Conservation (phyloP, 2,113 vertebrate genomes). For the Steatornis caripensis region DNA sequence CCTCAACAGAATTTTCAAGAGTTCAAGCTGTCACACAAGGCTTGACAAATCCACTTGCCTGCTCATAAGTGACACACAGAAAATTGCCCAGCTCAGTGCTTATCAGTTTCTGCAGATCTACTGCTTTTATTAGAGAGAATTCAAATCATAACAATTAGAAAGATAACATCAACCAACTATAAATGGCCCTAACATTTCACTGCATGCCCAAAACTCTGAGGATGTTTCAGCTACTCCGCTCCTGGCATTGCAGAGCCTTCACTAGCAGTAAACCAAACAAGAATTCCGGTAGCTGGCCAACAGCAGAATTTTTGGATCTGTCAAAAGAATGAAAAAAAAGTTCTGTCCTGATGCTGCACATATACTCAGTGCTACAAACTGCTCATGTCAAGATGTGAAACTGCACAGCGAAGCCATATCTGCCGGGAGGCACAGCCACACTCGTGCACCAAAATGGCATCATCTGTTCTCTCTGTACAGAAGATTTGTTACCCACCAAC, state of each 20-base stretch:
- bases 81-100: background rate
- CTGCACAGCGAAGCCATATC: background rate
- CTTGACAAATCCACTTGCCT: background rate
- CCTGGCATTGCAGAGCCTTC: background rate
- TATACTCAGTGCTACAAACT: background rate
- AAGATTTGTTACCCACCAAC: background rate
- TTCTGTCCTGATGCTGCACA: background rate
- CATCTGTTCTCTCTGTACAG: background rate
- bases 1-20: background rate
- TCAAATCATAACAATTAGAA: background rate
- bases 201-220: background rate
- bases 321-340: background rate
- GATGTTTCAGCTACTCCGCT: background rate
- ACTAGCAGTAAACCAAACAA: background rate
- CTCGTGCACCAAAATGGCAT: background rate
- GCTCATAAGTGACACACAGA: background rate
- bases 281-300: background rate
- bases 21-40: background rate
- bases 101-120: background rate
- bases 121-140: background rate
- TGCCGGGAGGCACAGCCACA: background rate
- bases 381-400: background rate
- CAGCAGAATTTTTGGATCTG: background rate
- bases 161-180: background rate
- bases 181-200: background rate